These are phyloP conservation scores for Dromas ardeola DNA, from an alignment of 2,113 vertebrate species.

Conservation along the genomic window DNA sequence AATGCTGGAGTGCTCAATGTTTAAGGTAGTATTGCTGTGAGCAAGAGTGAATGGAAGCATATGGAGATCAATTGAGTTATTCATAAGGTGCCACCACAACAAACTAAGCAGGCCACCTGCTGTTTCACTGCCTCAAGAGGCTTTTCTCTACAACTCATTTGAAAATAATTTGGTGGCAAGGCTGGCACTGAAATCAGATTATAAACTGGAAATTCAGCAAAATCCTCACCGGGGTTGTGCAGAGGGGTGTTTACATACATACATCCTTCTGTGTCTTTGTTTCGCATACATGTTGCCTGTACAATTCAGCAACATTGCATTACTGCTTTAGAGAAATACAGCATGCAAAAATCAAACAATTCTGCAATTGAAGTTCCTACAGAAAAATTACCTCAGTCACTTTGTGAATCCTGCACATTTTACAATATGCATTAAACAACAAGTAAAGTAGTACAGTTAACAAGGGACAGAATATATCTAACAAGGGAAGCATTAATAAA, in stretches of 20 bases:
- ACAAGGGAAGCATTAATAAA: neutral
- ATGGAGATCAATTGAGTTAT: constrained; percentile 62
- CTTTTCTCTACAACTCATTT: constrained; percentile 23
- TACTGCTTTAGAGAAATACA: neutral
- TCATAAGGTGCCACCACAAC: constrained; percentile 42
- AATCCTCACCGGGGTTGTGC: neutral
- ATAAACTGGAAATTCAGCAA: neutral
- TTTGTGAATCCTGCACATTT: neutral
- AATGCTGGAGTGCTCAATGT: neutral
- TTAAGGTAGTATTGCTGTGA: constrained; percentile 49
- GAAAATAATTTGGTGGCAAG: constrained; percentile 54
- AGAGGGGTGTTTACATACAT: accelerated
- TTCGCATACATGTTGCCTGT: neutral
- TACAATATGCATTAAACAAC: neutral
- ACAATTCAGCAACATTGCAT: neutral
- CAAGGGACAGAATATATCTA: neutral
- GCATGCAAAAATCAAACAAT: neutral
- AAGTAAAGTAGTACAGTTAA: neutral
- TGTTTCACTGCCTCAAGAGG: constrained; percentile 43
- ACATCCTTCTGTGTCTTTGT: neutral
- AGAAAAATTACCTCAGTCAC: neutral
- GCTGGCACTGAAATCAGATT: neutral
- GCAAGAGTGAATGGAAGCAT: constrained; percentile 54
- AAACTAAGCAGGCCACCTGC: constrained; percentile 64
- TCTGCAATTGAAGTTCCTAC: neutral